Conservation (phyloP, 2,113 vertebrate species). For the Sterrhoptilus dennistouni region DNA sequence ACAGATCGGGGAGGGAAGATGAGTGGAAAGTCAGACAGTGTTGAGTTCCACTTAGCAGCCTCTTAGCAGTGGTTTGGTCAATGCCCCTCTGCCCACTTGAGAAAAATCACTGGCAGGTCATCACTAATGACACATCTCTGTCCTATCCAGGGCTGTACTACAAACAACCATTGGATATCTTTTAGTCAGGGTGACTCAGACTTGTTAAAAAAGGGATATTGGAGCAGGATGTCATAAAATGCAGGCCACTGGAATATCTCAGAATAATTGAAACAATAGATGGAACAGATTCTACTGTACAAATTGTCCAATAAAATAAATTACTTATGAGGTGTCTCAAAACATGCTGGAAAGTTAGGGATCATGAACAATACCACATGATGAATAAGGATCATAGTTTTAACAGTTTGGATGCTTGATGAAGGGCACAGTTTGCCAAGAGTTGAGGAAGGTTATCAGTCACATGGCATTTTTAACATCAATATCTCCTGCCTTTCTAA, state of each 20-base stretch:
- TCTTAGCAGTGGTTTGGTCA: slow-evolving; percentile 18
- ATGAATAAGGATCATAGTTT: not conserved
- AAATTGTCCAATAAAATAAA: slow-evolving; percentile 2
- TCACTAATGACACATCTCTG: not conserved
- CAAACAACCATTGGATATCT: not conserved
- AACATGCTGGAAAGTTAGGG: not conserved
- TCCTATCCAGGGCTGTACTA: not conserved
- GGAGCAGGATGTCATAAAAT: not conserved
- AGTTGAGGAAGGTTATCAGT: not conserved
- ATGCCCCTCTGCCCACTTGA: not conserved
- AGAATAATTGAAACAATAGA: not conserved
- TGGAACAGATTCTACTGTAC: not conserved
- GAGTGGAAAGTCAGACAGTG: slow-evolving; percentile 27
- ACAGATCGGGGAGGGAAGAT: slow-evolving; percentile 4
- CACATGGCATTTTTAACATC: not conserved
- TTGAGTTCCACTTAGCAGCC: slow-evolving; percentile 28
- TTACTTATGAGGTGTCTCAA: not conserved
- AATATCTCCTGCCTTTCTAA: slow-evolving; percentile 8
- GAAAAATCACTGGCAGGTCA: not conserved
- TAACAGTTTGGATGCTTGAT: not conserved
- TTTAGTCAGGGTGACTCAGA: not conserved
- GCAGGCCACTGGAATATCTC: not conserved
- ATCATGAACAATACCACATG: not conserved
- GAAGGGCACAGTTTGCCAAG: not conserved
- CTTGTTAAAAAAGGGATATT: not conserved